Evolutionary conservation across 37 sponge, comb jelly and placozoan genomes (phyloP), one percentile per base, ranked within the genome.

Genomic region (Cladorhizidae sp.): DNA sequence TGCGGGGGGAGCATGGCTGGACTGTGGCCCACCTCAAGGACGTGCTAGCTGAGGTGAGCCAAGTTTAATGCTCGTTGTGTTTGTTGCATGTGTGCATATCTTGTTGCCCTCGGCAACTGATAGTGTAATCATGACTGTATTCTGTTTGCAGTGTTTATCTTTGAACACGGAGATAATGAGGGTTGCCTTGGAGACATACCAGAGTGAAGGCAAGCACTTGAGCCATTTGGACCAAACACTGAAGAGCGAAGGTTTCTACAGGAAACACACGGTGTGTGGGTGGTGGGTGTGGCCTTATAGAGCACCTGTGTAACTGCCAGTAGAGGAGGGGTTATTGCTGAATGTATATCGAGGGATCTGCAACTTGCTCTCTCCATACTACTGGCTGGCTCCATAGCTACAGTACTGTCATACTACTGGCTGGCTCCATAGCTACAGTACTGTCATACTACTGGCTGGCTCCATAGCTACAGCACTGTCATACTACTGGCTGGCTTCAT

Each of bases 241-340:
- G 12, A 93, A 85, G 64, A 62, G 54, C 26, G 93, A 93, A 69
- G 82, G 86, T 17, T 76, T 93, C 57, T 93, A 88, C 67, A 61
- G 85, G 33, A 85, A 74, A 59, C 80, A 82, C 57, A 85, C 70
- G 59, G 93, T 93, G 32, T 49, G 72, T 45, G 9, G 9, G n/a
- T n/a, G n/a, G n/a, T n/a, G n/a, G n/a, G n/a, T n/a, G n/a, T n/a
- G n/a, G n/a, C n/a, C n/a, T n/a, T n/a, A n/a, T n/a, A n/a, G n/a
- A n/a, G n/a, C n/a, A n/a, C n/a, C n/a, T n/a, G n/a, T n/a, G n/a
- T n/a, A n/a, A n/a, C n/a, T n/a, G n/a, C n/a, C n/a, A n/a, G n/a
- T n/a, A n/a, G n/a, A n/a, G n/a, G n/a, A n/a, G n/a, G n/a, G n/a
- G n/a, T n/a, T n/a, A n/a, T n/a, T n/a, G n/a, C n/a, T n/a, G n/a